Evolutionary conservation across 1,140 invertebrate genomes (phyloP).

Genomic region (Uloborus diversus): DNA sequence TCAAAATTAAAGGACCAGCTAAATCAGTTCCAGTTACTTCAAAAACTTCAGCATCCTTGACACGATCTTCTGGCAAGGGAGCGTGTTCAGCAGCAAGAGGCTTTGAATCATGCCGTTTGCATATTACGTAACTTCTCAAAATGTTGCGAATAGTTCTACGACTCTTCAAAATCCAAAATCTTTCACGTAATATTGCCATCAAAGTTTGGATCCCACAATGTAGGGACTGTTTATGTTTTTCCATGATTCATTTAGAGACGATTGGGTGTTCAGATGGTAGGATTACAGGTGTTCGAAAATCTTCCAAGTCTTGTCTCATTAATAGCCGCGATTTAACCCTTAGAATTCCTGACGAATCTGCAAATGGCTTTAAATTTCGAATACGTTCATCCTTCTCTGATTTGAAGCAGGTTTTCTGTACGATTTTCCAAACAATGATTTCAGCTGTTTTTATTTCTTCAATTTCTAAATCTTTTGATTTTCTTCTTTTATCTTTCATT

Average conservation of each 20-base stretch:
- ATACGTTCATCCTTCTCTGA: no score
- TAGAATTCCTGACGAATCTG: not conserved
- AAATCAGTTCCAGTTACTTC: conserved; percentile 62
- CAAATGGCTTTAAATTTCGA: not conserved
- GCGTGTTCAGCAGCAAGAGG: not conserved
- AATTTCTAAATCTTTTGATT: no score
- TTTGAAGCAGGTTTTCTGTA: no score
- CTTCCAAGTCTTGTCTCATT: not conserved
- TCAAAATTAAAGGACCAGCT: conserved; percentile 61
- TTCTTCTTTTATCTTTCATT: no score
- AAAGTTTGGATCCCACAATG: not conserved
- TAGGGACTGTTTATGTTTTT: not conserved
- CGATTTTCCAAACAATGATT: no score
- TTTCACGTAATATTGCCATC: not conserved
- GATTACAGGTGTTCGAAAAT: not conserved
- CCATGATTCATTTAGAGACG: not conserved
- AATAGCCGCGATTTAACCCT: not conserved
- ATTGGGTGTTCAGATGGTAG: not conserved
- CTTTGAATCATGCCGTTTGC: not conserved
- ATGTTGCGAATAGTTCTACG: not conserved
- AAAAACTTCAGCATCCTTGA: conserved; percentile 60
- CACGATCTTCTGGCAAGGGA: conserved; percentile 59
- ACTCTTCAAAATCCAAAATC: conserved; percentile 12
- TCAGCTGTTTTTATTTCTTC: no score
- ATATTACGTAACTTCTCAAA: not conserved